phyloP scores from a whole-genome alignment of 1,140 invertebrate species.

The Forficula auricularia region DNA sequence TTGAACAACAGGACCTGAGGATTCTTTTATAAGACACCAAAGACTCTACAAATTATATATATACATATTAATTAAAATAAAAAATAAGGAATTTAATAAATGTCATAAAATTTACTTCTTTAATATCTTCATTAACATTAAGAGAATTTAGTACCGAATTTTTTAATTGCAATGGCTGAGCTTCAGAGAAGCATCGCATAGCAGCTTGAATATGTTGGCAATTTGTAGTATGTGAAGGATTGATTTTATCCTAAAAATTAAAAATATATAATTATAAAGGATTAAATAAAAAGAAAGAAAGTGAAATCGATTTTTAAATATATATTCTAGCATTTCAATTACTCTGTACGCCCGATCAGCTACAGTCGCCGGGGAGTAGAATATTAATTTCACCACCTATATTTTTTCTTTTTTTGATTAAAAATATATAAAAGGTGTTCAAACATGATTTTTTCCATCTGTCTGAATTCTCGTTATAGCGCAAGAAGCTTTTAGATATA shows the following conservation, averaged over 20 bases:
- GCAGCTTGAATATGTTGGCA: slow-evolving; percentile 56
- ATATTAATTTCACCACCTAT: too few species aligned
- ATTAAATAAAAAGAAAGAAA: slow-evolving; percentile 7
- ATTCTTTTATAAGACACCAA: slow-evolving; percentile 42
- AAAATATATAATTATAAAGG: too few species aligned
- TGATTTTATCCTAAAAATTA: slow-evolving; percentile 22
- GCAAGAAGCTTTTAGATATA: too few species aligned
- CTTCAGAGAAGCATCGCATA: slow-evolving; percentile 42
- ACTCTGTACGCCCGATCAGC: too few species aligned
- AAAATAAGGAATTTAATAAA: slow-evolving; percentile 1
- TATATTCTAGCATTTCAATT: too few species aligned
- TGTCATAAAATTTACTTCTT: slow-evolving; percentile 29
- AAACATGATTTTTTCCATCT: too few species aligned
- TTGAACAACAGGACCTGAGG: slow-evolving; percentile 50
- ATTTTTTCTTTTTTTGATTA: too few species aligned
- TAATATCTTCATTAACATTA: slow-evolving; percentile 42
- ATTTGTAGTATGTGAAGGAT: slow-evolving; percentile 19
- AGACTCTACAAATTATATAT: slow-evolving; percentile 25
- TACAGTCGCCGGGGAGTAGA: too few species aligned
- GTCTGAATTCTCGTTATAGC: too few species aligned
- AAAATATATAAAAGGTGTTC: too few species aligned
- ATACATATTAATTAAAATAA: background rate
- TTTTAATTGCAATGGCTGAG: slow-evolving; percentile 42
- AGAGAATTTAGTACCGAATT: slow-evolving; percentile 44
- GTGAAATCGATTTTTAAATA: too few species aligned